phyloP scores from a whole-genome alignment of 2,888 invertebrate species.

The Tetranychus truncatus region DNA sequence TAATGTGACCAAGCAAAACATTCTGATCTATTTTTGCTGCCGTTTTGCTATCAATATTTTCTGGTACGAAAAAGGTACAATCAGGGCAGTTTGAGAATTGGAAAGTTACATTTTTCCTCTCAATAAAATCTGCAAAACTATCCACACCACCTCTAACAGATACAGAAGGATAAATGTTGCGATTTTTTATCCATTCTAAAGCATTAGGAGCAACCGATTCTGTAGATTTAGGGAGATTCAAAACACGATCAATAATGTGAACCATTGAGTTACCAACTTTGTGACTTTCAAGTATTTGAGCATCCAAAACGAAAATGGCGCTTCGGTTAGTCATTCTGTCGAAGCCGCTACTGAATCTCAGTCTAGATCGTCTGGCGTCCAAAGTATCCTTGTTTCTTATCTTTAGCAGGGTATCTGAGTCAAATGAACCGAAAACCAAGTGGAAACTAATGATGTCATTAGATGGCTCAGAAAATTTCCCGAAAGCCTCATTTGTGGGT shows the following conservation, averaged over 20 bases:
- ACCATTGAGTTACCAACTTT: background rate
- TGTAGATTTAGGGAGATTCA: background rate
- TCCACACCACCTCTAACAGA: background rate
- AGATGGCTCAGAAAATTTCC: background rate
- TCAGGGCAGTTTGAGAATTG: background rate
- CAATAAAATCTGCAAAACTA: background rate
- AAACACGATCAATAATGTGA: background rate
- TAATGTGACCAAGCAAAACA: constrained; percentile 49
- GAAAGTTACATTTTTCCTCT: background rate
- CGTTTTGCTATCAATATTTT: background rate
- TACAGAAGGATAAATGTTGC: background rate
- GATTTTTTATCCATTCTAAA: constrained; percentile 35
- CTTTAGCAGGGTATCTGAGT: background rate
- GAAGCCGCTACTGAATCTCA: background rate
- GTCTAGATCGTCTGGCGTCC: background rate
- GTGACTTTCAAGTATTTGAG: background rate
- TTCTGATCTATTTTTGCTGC: background rate
- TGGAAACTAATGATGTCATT: background rate
- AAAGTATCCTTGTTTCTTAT: background rate
- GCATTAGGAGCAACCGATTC: background rate
- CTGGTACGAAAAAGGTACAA: background rate
- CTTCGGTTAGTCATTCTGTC: background rate
- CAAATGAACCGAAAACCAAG: background rate
- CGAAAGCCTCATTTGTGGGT: background rate
- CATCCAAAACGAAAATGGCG: background rate